Conservation (phyloP, 2,888 invertebrate genomes). For the Drosophila affinis region DNA sequence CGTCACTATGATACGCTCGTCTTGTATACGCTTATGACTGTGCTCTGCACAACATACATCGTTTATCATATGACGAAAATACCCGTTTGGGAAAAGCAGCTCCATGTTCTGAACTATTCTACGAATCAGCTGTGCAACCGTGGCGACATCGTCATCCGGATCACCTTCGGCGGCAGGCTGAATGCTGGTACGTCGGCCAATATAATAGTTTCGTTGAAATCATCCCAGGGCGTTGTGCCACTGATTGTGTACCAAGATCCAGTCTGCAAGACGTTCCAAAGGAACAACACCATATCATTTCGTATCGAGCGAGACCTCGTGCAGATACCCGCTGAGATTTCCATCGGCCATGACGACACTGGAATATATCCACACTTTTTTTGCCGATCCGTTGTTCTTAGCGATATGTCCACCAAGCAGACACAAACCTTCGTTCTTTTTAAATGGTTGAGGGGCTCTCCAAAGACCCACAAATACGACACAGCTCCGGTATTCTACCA, state of each 20-base stretch:
- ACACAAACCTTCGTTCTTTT: slow-evolving; percentile 37
- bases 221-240: neutral
- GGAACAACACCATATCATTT: slow-evolving; percentile 43
- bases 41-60: neutral
- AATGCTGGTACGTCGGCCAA: slow-evolving; percentile 51
- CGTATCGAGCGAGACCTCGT: slow-evolving; percentile 23
- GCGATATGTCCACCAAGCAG: slow-evolving; percentile 21
- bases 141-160: slow-evolving; percentile 39
- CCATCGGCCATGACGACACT: slow-evolving; percentile 39
- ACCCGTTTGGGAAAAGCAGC: slow-evolving; percentile 20
- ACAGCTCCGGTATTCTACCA: neutral
- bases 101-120: slow-evolving; percentile 23
- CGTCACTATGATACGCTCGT: slow-evolving; percentile 31
- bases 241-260: slow-evolving; percentile 41
- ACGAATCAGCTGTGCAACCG: slow-evolving; percentile 17
- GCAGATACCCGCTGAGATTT: slow-evolving; percentile 27
- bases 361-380: slow-evolving; percentile 50
- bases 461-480: neutral
- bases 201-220: slow-evolving; percentile 36
- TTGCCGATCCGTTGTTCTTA: slow-evolving; percentile 36
- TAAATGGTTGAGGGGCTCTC: slow-evolving; percentile 22
- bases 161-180: slow-evolving; percentile 47
- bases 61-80: slow-evolving; percentile 19
- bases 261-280: slow-evolving; percentile 20
- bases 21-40: slow-evolving; percentile 17